Evolutionary conservation across 2,113 vertebrate species (phyloP), one percentile per base, ranked within the genome.

Genomic region (Hassar affinis): DNA sequence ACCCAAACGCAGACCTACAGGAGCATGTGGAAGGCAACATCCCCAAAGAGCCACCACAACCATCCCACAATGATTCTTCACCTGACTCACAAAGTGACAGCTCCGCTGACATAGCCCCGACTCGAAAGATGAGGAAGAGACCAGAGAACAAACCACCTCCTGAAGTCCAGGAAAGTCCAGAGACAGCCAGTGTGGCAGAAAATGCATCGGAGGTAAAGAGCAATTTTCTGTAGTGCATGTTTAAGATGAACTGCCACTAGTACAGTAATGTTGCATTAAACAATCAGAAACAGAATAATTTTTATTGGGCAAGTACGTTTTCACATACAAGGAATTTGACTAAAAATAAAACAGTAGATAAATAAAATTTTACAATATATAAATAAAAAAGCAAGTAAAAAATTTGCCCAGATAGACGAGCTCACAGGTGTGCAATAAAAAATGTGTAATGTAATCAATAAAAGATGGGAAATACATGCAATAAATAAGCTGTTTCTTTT

Each of bases 101-200:
- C 49, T 87, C 93, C 35, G 80, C 86, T 0, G 94, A 96, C 30
- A 89, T 93, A 18, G 91, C 92, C 1, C 89, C 94, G 45, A 90
- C 93, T 33, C 90, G 91, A 78, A 92, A 94, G 88, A 96, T 96
- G 85, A 92, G 95, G 64, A 97, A 94, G 89, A 96, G 96, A 88
- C 95, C 97, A 1, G 97, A 97, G 8, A 33, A 89, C 57, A 95
- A 92, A 86, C 69, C 90, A 66, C 78, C 86, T 18, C 82, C 85
- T 1, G 85, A 93, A 33, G 27, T 75, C 8, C 72, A 86, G 75
- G 86, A 89, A 68, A 47, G 0, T 2, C 35, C 74, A 3, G 79
- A 79, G 47, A 52, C 77, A 17, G 25, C 35, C 17, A 80, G 87
- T 72, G 82, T 20, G 51, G 88, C 89, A 59, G 87, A 91, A 86